Conservation (phyloP, 2,113 vertebrate genomes). For the Phyllopteryx taeniolatus region DNA sequence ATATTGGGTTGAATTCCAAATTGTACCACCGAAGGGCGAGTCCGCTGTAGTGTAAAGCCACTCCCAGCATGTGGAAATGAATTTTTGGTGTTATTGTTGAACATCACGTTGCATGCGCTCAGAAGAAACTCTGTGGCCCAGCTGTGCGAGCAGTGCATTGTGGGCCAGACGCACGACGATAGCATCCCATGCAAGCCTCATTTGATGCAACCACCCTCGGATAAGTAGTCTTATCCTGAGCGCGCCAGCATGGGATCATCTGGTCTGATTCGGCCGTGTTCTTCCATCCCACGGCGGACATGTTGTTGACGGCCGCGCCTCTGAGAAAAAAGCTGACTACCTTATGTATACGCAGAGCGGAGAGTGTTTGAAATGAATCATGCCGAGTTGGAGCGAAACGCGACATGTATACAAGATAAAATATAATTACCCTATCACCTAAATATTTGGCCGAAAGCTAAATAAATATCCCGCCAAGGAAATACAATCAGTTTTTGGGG, state of each 20-base stretch:
- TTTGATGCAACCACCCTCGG: slow-evolving; percentile 35
- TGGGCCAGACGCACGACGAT: slow-evolving; percentile 51
- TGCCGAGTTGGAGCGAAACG: slow-evolving; percentile 49
- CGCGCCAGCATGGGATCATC: slow-evolving; percentile 12
- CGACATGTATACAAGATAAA: slow-evolving; percentile 69
- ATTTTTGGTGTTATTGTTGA: slow-evolving; percentile 7
- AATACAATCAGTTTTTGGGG: slow-evolving; percentile 45
- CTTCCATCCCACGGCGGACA: slow-evolving; percentile 43
- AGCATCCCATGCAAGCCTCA: slow-evolving; percentile 51
- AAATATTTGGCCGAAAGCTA: slow-evolving; percentile 70
- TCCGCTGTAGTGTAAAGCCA: neutral
- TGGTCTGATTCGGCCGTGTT: slow-evolving; percentile 11
- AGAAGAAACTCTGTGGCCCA: slow-evolving; percentile 35
- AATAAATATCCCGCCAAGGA: slow-evolving; percentile 67
- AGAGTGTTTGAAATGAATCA: slow-evolving; percentile 71
- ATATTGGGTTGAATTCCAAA: neutral
- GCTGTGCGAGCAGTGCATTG: slow-evolving; percentile 56
- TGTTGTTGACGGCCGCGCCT: slow-evolving; percentile 56
- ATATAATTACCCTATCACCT: slow-evolving; percentile 68
- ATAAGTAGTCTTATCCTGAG: slow-evolving; percentile 35
- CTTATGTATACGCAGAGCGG: slow-evolving; percentile 62
- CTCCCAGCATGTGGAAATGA: slow-evolving; percentile 5
- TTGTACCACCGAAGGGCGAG: neutral
- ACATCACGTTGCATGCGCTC: slow-evolving; percentile 3
- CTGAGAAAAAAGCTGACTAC: slow-evolving; percentile 58